Evolutionary conservation across 2,113 vertebrate species (phyloP), one percentile per base, ranked within the genome.

Genomic region (Oxyruncus cristatus): DNA sequence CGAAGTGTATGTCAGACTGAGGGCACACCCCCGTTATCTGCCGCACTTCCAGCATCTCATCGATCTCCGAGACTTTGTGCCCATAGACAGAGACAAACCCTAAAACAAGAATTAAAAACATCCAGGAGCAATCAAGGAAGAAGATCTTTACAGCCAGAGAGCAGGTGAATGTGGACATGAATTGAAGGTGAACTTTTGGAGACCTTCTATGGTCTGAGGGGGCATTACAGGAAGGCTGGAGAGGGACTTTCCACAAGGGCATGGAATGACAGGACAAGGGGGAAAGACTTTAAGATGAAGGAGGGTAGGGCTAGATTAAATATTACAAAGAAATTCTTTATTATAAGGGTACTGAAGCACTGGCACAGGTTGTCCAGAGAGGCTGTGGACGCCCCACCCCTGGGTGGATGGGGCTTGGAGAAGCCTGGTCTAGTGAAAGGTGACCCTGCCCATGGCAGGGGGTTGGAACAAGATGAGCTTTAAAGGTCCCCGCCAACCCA

Each of bases 1-100:
- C 99, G 4, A 99, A 99, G 96, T 99, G 98, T 77, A 99, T 99
- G 98, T 99, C 99, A 23, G 99, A 98, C 97, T 99, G 99, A 32
- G 99, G 99, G 78, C 99, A 99, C 84, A 99, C 98, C 14, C 99
- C 99, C 33, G 99, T 98, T 81, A 99, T 98, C 95, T 98, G 99
- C 95, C 99, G 98, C 98, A 99, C 99, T 89, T 99, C 98, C 1
- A 98, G 97, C 71, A 98, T 98, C 50, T 99, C 99, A 1, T 99
- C 99, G 2, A 99, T 98, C 95, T 99, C 99, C 0, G 98, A 98
- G 58, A 99, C 98, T 5, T 95, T 98, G 47, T 99, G 97, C 91
- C 99, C 99, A 37, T 99, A 99, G 81, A 99, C 98, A n/a, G 98
- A 98, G 53, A 99, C 99, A 6, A 98, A 98, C 39, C 99, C 98